Conservation (phyloP, 1,140 invertebrate genomes). For the Orussus abietinus region DNA sequence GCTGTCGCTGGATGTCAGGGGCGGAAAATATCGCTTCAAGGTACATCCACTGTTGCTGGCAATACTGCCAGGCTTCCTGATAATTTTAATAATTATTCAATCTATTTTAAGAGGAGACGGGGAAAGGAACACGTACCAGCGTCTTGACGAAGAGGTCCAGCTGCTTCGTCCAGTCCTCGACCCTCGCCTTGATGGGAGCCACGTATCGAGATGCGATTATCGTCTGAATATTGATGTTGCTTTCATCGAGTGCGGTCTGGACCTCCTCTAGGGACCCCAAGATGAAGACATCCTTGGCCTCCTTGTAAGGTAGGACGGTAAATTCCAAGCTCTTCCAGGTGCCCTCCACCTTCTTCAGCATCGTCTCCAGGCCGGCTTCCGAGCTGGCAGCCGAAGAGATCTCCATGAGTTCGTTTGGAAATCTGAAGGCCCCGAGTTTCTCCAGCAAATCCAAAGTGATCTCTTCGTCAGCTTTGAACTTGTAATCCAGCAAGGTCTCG, state of each 20-base stretch:
- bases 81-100: slow-evolving; percentile 16
- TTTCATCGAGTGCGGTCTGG: slow-evolving; percentile 76
- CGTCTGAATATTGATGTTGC: slow-evolving; percentile 79
- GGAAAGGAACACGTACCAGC: slow-evolving; percentile 54
- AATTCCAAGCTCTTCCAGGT: slow-evolving; percentile 79
- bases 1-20: slow-evolving; percentile 81
- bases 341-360: slow-evolving; percentile 79
- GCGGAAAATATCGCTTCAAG: slow-evolving; percentile 86
- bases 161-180: slow-evolving; percentile 74
- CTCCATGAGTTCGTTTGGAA: slow-evolving; percentile 72
- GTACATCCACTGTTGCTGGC: slow-evolving; percentile 83
- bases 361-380: slow-evolving; percentile 72
- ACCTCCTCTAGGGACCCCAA: slow-evolving; percentile 80
- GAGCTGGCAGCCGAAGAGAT: slow-evolving; percentile 80
- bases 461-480: slow-evolving; percentile 66
- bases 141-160: slow-evolving; percentile 74
- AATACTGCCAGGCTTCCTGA: slow-evolving; percentile 79
- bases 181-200: slow-evolving; percentile 72
- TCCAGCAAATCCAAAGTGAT: slow-evolving; percentile 66
- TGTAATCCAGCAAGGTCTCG: slow-evolving; percentile 67
- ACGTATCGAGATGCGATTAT: slow-evolving; percentile 80
- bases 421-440: slow-evolving; percentile 68
- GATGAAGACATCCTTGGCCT: slow-evolving; percentile 77
- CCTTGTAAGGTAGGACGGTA: slow-evolving; percentile 70
- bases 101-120: slow-evolving; percentile 9